These are phyloP conservation scores for Apotomis betuletana DNA, from an alignment of 2,888 invertebrate genomes.

Conservation along the genomic window DNA sequence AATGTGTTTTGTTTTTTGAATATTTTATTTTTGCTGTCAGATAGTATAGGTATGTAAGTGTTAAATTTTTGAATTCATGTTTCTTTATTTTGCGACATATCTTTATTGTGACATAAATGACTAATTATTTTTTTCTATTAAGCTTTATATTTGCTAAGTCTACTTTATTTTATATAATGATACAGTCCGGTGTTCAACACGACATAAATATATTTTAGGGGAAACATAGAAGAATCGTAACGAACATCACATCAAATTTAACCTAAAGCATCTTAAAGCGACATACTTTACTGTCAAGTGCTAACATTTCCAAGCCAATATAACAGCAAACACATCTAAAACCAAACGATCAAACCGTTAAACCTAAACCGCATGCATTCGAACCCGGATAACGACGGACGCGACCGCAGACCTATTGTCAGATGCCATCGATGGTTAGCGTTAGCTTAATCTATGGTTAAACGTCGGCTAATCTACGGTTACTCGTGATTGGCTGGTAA, in stretches of 20 bases:
- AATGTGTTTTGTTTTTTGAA: slow-evolving; percentile 29
- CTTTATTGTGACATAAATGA: background rate
- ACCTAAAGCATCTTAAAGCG: background rate
- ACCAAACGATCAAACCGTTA: slow-evolving; percentile 38
- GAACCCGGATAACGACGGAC: slow-evolving; percentile 36
- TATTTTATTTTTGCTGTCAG: slow-evolving; percentile 7
- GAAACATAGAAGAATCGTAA: no score
- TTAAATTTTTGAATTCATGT: background rate
- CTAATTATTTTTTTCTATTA: no score
- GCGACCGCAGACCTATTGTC: slow-evolving; percentile 47
- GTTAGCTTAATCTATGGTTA: slow-evolving; percentile 40
- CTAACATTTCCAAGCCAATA: slow-evolving; percentile 1
- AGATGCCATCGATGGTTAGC: slow-evolving; percentile 44
- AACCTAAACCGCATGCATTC: slow-evolving; percentile 34
- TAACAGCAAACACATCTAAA: slow-evolving; percentile 20
- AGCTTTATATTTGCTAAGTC: no score
- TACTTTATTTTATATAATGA: no score
- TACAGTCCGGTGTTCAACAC: no score
- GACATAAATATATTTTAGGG: no score
- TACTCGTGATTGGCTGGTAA: slow-evolving; percentile 5
- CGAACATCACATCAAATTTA: background rate
- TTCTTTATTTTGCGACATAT: background rate
- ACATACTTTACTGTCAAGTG: background rate
- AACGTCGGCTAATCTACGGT: slow-evolving; percentile 29
- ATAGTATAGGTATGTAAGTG: background rate